Evolutionary conservation across 2,888 invertebrate genomes (phyloP).

Genomic region (Chelonus formosanus): DNA sequence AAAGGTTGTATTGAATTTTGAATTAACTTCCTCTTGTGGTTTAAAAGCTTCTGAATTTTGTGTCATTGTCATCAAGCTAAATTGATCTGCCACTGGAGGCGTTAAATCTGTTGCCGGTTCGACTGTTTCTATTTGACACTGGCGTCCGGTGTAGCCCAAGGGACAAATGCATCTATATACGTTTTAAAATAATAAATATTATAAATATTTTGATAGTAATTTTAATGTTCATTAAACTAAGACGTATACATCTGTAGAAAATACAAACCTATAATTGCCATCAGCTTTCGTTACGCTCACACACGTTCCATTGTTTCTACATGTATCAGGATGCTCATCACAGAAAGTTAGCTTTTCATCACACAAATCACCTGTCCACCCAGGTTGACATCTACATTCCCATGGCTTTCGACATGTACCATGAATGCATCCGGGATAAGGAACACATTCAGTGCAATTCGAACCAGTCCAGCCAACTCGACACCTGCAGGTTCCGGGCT

Average conservation of each 20-base stretch:
- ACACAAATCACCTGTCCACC: slow-evolving; percentile 92
- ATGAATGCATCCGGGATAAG: slow-evolving; percentile 89
- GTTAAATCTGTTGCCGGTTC: slow-evolving; percentile 56
- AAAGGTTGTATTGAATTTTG: background rate
- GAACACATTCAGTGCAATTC: slow-evolving; percentile 77
- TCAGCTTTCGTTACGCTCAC: slow-evolving; percentile 80
- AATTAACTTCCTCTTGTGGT: slow-evolving; percentile 14
- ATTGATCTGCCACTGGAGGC: slow-evolving; percentile 48
- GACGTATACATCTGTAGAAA: background rate
- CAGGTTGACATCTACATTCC: slow-evolving; percentile 88
- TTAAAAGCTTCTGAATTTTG: slow-evolving; percentile 36
- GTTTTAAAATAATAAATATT: slow-evolving; percentile 11
- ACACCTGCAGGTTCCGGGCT: slow-evolving; percentile 84
- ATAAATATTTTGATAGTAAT: no score
- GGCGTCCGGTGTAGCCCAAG: slow-evolving; percentile 77
- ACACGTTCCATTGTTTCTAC: slow-evolving; percentile 85
- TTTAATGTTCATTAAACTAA: background rate
- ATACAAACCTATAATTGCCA: slow-evolving; percentile 71
- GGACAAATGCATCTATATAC: slow-evolving; percentile 75
- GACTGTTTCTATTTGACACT: slow-evolving; percentile 72
- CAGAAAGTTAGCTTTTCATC: slow-evolving; percentile 90
- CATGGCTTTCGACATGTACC: slow-evolving; percentile 86
- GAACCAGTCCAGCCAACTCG: slow-evolving; percentile 89
- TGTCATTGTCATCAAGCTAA: slow-evolving; percentile 8
- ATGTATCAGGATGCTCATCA: slow-evolving; percentile 77